A percentile compares a stretch with the other conserved stretches of the same genome.
Conservation (phyloP, 2,113 vertebrate species). For the Capra hircus region DNA sequence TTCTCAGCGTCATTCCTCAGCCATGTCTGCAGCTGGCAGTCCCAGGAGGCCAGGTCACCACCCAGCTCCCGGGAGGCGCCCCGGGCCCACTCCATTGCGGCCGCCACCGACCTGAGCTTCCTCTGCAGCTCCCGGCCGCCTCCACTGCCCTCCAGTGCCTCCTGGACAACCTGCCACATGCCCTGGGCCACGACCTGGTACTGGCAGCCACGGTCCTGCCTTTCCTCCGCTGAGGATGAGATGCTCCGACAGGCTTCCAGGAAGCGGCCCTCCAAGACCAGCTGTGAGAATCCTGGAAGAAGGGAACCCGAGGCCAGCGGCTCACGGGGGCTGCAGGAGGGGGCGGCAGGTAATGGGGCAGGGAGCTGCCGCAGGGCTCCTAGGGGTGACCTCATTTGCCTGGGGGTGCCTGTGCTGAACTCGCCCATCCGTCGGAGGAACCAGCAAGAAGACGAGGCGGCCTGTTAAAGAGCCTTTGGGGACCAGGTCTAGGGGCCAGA, state of each 20-base stretch:
- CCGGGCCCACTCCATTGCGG: constrained; percentile 49
- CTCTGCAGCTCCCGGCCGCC: not conserved
- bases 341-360: rapidly evolving
- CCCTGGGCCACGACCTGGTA: not conserved
- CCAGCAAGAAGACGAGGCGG: not conserved
- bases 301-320: not conserved
- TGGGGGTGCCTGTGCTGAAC: not conserved
- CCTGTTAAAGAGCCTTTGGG: not conserved
- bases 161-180: constrained; percentile 64
- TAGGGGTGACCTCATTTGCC: not conserved
- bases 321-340: not conserved
- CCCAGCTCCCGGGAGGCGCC: not conserved
- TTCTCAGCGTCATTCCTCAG: constrained; percentile 24
- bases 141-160: not conserved
- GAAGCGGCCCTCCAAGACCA: constrained; percentile 63
- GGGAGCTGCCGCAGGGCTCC: rapidly evolving
- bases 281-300: not conserved
- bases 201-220: constrained; percentile 42
- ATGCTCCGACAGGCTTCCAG: constrained; percentile 65
- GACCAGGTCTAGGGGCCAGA: not conserved
- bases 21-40: constrained; percentile 59
- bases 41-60: constrained; percentile 65
- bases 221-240: not conserved
- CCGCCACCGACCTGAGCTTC: not conserved
- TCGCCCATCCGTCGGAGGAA: not conserved